Base-by-base conservation (phyloP, 2,797 vertebrate genomes). In the Tenualosa ilisha region DNA sequence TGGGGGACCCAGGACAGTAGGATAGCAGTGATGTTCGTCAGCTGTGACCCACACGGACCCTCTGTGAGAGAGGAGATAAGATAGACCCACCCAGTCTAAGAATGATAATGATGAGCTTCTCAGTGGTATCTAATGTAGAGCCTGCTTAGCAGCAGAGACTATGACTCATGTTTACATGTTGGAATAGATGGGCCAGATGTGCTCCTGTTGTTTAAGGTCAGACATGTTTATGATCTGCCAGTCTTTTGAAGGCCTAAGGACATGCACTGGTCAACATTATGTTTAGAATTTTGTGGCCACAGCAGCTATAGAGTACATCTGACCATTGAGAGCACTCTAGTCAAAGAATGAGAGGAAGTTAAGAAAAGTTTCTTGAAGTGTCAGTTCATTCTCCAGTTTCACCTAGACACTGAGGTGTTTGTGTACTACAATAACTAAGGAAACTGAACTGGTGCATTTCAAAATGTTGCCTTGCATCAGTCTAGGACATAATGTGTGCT, bases 151-250 rank as follows among this genome's bases (percentile, higher is more conserved):
- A 46, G 31, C 20, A 17, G 40, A 15, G 0, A 46, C 15, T 22
- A 20, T 79, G 72, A 79, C 37, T 43, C 72, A n/a, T 79, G 72
- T 46, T 79, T 79, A 79, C 72, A n/a, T 79, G 72, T 6, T 79
- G 6, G 37, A 79, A 11, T 22, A 40, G 72, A 79, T 43, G 6
- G 20, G 22, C 37, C 37, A 79, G 72, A 79, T 79, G 72, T 22
- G 40, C 13, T 79, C 40, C 72, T 79, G 37, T 22, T 79, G 72
- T 79, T 40, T 75, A 31, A 75, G 68, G 72, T 46, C 40, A 79
- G 46, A 20, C 37, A 46, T 46, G 72, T 43, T 46, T 79, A 79
- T 43, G 72, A 46, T 79, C 17, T 75, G 37, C 68, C 1, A 43
- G 31, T 75, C 22, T 40, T 79, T 79, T 79, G 12, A 46, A 17